Base-by-base conservation (phyloP, 2,113 vertebrate genomes). In the Protobothrops mucrosquamatus region DNA sequence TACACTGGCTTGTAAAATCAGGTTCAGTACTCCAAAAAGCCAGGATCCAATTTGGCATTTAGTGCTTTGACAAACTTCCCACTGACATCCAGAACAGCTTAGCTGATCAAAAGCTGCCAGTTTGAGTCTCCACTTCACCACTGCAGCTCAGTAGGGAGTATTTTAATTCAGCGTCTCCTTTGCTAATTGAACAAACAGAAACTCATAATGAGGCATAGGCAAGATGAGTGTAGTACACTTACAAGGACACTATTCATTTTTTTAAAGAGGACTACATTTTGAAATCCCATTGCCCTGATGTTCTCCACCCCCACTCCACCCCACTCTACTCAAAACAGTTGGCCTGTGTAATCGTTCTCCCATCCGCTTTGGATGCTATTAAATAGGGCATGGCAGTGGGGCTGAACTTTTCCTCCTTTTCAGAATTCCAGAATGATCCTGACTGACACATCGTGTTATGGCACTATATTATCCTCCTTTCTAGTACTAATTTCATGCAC, bases 401-500 rank as follows among this genome's bases (percentile, higher is more conserved):
- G n/a, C 43, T 97, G 96, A 96, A 97, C 93, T 95, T 95, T 96
- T 95, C 69, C 93, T 95, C 94, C 94, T 89, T 96, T 96, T 89
- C 90, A 93, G 93, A 95, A 95, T 94, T 91, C 57, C 92, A 92
- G 88, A 85, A 95, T 96, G 96, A 94, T 96, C 92, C 90, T 94
- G 96, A 94, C 93, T 0, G 55, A 93, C 94, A 89, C 39, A 93
- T 55, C 93, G 54, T 94, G 95, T 96, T 94, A 95, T 96, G 85
- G 92, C 92, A 91, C 85, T 85, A 51, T 87, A 91, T 95, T 96
- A 94, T 93, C 95, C 95, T 96, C 92, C 87, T 95, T 97, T 94
- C 92, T 52, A 91, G 85, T 64, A 94, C 94, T 97, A 96, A 97
- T 97, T 97, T 97, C 95, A 96, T 88, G 93, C 95, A 96, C 94